Evolutionary conservation across 2,797 vertebrate genomes (phyloP).

Genomic region (Lithobates pipiens): DNA sequence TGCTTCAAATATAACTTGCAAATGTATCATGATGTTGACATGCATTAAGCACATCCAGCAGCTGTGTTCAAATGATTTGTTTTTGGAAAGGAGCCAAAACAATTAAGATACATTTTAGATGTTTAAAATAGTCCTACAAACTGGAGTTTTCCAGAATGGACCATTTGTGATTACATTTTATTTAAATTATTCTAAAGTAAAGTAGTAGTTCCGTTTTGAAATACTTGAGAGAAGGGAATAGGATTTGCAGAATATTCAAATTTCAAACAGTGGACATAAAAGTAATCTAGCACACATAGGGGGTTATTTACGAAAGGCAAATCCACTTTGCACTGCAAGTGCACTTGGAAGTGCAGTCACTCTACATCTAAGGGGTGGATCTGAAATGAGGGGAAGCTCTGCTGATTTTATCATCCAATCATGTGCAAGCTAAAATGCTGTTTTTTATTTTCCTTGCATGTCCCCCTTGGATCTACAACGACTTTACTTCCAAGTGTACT

Average conservation of each 20-base stretch:
- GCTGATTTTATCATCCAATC: no score
- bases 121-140: conserved; percentile 43
- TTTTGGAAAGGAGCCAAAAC: conserved; percentile 48
- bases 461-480: no score
- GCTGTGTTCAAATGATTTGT: conserved; percentile 51
- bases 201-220: conserved; percentile 9
- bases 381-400: no score
- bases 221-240: background rate
- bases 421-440: no score
- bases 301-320: no score
- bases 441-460: no score
- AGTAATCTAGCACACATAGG: background rate
- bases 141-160: conserved; percentile 17
- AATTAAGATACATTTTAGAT: conserved; percentile 58
- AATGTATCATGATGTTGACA: conserved; percentile 45
- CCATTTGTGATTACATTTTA: conserved; percentile 27
- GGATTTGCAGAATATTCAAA: background rate
- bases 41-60: conserved; percentile 47
- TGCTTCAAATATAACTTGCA: conserved; percentile 27
- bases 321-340: no score
- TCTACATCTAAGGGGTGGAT: no score
- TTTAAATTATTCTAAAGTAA: conserved; percentile 39
- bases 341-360: no score
- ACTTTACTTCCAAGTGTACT: no score
- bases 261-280: background rate